Base-by-base conservation (phyloP, 2,797 vertebrate genomes). In the Hipposideros larvatus region DNA sequence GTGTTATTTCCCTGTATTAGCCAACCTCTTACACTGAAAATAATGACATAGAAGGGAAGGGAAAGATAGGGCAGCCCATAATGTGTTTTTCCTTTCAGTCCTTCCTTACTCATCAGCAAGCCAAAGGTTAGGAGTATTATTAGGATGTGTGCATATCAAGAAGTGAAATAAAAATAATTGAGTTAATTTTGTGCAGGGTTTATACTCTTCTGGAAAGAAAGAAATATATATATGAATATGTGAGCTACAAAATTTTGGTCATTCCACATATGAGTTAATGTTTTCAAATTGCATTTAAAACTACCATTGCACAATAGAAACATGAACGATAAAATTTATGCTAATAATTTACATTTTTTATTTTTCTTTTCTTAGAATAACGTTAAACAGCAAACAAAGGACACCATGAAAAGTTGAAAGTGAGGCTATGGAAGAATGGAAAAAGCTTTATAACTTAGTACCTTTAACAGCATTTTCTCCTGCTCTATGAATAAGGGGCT, bases 381-480 rank as follows among this genome's bases (percentile, higher is more conserved):
- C 46, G 61, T 82, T 41, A 86, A 92, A 92, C n/a, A 96, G n/a
- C 73, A 95, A 85, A 80, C 61, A 26, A 70, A 74, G 66, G 91
- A 73, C 1, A 82, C 15, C 1, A 26, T 84, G 26, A 74, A 15
- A 89, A 94, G n/a, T 66, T 59, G 28, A 93, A 55, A 88, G 21
- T 70, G 63, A 82, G 51, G 77, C 28, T 51, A 43, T 18, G 26
- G 13, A 41, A 80, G 21, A 73, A 82, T 46, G 37, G 48, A 14
- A 93, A 88, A 68, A 37, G 41, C n/a, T 57, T 90, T 41, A 22
- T 18, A 19, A 65, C 53, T 84, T 87, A 87, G 14, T 31, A 68
- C 0, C 16, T 68, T 55, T 57, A 57, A 37, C 11, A 1, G 5
- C 11, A 43, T 34, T 91, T 93, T 41, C 83, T 65, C 34, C 57